These are phyloP conservation scores for Acronicta psi DNA, from an alignment of 2,888 invertebrate genomes.

Conservation along the genomic window DNA sequence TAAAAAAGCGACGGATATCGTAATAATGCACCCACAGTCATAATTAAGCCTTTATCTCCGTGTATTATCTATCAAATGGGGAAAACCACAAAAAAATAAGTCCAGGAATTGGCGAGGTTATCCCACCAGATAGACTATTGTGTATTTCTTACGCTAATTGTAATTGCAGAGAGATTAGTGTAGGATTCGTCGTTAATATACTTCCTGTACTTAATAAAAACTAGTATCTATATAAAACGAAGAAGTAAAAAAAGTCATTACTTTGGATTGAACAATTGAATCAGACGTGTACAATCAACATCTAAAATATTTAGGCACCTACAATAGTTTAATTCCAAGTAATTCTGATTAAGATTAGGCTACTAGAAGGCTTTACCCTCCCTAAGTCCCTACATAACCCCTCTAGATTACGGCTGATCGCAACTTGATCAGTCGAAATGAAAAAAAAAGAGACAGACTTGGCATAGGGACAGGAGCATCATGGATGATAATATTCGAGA, in stretches of 20 bases:
- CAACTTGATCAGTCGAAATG: no score
- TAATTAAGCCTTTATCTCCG: slow-evolving; percentile 11
- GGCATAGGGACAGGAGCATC: no score
- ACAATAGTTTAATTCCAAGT: no score
- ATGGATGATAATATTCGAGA: no score
- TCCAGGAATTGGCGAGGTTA: slow-evolving; percentile 33
- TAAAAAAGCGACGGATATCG: slow-evolving; percentile 13
- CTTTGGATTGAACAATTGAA: slow-evolving; percentile 27
- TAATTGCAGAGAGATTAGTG: slow-evolving; percentile 14
- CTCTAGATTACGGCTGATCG: no score
- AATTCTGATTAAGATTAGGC: no score
- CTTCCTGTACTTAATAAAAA: slow-evolving; percentile 32
- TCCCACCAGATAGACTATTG: slow-evolving; percentile 20
- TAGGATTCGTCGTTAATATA: slow-evolving; percentile 25
- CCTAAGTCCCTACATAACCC: no score
- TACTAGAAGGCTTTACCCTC: no score
- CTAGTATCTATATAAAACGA: slow-evolving; percentile 6
- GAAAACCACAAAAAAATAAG: slow-evolving; percentile 32
- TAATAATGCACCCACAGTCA: slow-evolving; percentile 12
- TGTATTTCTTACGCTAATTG: slow-evolving; percentile 24
- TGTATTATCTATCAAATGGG: slow-evolving; percentile 11
- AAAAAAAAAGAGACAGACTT: no score
- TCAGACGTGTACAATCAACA: background rate
- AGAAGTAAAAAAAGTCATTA: slow-evolving; percentile 2
- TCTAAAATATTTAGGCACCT: background rate